Evolutionary conservation across 2,113 vertebrate species (phyloP).

Genomic region (Festucalex cinctus): DNA sequence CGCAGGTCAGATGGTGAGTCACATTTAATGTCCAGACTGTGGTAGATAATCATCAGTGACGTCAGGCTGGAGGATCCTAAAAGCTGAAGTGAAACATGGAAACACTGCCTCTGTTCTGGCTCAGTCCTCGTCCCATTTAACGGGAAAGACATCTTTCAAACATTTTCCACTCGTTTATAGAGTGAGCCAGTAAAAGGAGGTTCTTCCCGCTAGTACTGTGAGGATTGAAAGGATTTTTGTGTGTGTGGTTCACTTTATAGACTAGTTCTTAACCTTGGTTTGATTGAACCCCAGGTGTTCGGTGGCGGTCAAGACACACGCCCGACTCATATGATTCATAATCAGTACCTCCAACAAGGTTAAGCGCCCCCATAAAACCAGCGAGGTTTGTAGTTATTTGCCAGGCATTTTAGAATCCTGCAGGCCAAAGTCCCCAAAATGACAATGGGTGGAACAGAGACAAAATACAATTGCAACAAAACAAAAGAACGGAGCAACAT

Average conservation of each 20-base stretch:
- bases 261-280: background rate
- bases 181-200: conserved; percentile 50
- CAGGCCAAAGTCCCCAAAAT: conserved; percentile 57
- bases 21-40: conserved; percentile 50
- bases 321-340: no score
- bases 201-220: conserved; percentile 39
- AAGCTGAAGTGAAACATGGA: conserved; percentile 59
- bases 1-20: conserved; percentile 43
- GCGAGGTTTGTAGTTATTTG: conserved; percentile 30
- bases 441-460: conserved; percentile 62
- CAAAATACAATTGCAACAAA: conserved; percentile 45
- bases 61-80: conserved; percentile 72
- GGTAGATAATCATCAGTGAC: conserved; percentile 59
- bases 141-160: conserved; percentile 50
- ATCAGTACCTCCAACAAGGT: no score
- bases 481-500: conserved; percentile 50
- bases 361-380: conserved; percentile 1
- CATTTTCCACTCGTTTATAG: conserved; percentile 51
- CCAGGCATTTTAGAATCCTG: conserved; percentile 66
- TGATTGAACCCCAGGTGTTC: no score
- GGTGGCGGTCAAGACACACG: no score
- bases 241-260: conserved; percentile 21
- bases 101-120: conserved; percentile 59
- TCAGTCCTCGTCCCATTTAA: conserved; percentile 24
- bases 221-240: conserved; percentile 45